phyloP scores from a whole-genome alignment of 2,113 vertebrate genomes.

The Gorsachius goisagi region DNA sequence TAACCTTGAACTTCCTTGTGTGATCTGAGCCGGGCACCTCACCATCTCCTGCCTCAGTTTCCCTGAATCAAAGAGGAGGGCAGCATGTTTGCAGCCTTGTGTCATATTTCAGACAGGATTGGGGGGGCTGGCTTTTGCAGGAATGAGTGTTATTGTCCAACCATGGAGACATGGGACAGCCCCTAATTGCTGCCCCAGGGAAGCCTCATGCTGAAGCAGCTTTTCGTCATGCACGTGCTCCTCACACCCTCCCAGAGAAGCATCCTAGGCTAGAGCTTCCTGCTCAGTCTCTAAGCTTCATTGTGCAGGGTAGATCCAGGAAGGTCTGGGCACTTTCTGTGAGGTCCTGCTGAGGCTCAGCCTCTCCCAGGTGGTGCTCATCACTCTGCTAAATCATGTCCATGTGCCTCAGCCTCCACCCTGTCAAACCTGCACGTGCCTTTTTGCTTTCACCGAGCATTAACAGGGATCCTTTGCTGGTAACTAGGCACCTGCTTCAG shows the following conservation, averaged over 20 bases:
- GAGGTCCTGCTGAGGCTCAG: not conserved
- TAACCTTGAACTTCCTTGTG: not conserved
- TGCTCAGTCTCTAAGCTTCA: not conserved
- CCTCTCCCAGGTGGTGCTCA: not conserved
- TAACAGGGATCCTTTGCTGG: not conserved
- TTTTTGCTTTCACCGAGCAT: not conserved
- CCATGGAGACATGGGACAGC: not conserved
- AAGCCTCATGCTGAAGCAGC: not conserved
- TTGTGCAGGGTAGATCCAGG: not conserved
- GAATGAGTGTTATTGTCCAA: not conserved
- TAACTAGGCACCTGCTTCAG: accelerated
- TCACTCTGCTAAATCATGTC: not conserved
- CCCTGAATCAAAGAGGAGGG: not conserved
- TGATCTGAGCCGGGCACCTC: not conserved
- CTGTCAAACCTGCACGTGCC: not conserved
- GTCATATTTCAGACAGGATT: not conserved
- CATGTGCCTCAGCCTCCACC: not conserved
- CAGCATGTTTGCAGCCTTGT: not conserved
- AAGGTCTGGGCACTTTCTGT: not conserved
- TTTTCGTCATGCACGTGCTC: not conserved
- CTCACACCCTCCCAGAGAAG: not conserved
- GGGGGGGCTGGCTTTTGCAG: not conserved
- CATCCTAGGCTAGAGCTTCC: not conserved
- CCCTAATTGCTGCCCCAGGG: accelerated
- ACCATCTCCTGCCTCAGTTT: not conserved